These are phyloP conservation scores for Andrena fulva DNA, from an alignment of 2,888 invertebrate genomes.

Conservation along the genomic window DNA sequence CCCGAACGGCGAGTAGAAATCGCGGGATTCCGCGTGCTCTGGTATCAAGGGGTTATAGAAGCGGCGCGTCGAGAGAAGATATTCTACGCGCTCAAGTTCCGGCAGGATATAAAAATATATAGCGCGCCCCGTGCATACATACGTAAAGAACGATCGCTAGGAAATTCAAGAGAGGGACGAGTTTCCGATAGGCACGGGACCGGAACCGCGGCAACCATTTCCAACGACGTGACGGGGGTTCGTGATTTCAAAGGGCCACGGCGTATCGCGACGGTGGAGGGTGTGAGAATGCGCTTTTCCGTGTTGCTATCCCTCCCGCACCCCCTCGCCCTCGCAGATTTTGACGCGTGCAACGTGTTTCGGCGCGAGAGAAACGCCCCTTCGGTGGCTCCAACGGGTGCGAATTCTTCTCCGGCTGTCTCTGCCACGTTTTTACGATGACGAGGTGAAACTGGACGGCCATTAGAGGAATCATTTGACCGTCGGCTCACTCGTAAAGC, in stretches of 20 bases:
- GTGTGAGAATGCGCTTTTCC: not conserved
- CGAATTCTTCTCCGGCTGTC: constrained; percentile 13
- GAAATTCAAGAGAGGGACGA: constrained; percentile 21
- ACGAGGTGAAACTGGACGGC: constrained; percentile 18
- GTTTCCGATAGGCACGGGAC: constrained; percentile 12
- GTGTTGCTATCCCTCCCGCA: not conserved
- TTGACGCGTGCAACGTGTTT: not conserved
- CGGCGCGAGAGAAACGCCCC: not conserved
- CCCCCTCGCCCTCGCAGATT: not conserved
- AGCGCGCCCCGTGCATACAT: constrained; percentile 10
- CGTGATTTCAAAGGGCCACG: not conserved
- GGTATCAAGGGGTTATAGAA: not conserved
- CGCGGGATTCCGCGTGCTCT: too few species aligned
- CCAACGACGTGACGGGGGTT: constrained; percentile 28
- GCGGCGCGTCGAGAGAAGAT: not conserved
- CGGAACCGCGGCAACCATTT: constrained; percentile 7
- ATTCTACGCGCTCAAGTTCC: constrained; percentile 24
- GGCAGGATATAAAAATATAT: constrained; percentile 9
- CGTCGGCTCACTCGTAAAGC: constrained; percentile 36
- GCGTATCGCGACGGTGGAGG: not conserved
- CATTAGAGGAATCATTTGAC: constrained; percentile 45
- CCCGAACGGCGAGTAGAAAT: too few species aligned
- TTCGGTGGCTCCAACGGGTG: not conserved
- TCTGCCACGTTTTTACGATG: constrained; percentile 26
- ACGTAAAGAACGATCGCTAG: constrained; percentile 12